Evolutionary conservation across 1,140 invertebrate genomes (phyloP).

Genomic region (Reticulitermes speratus): DNA sequence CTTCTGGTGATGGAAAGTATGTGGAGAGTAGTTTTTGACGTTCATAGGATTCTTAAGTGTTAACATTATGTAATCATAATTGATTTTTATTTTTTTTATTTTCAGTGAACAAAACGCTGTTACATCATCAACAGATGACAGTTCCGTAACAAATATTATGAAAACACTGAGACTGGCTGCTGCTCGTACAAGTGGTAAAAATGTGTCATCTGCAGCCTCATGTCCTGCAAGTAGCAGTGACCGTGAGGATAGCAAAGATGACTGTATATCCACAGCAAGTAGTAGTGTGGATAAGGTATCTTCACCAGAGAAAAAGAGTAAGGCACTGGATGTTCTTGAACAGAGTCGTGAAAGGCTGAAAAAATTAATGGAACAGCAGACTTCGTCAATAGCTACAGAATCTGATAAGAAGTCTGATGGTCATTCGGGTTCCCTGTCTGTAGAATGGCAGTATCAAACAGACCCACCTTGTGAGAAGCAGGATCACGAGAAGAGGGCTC

Average conservation of each 20-base stretch:
- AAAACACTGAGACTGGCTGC: slow-evolving; percentile 19
- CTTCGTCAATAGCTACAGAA: background rate
- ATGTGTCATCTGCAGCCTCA: background rate
- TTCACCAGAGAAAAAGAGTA: background rate
- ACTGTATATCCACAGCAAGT: background rate
- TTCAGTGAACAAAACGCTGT: background rate
- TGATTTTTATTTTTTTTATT: background rate
- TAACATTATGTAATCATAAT: too few species aligned
- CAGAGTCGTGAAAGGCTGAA: slow-evolving; percentile 20
- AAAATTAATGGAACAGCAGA: background rate
- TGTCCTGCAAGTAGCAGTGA: background rate
- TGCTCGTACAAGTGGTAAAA: slow-evolving; percentile 20
- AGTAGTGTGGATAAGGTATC: too few species aligned
- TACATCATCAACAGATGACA: background rate
- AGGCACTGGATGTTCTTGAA: background rate
- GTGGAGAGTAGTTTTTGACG: background rate
- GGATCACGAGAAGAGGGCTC: too few species aligned
- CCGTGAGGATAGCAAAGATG: background rate
- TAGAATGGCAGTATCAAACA: too few species aligned
- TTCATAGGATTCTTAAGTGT: too few species aligned
- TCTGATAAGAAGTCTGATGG: background rate
- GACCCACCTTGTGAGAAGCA: too few species aligned
- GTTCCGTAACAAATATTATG: background rate
- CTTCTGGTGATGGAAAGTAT: background rate
- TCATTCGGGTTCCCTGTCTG: background rate